Percentiles rank a stretch among this genome's conserved stretches.
These are phyloP conservation scores for Autographa pulchrina DNA, from an alignment of 2,888 invertebrate genomes.

Conservation along the genomic window DNA sequence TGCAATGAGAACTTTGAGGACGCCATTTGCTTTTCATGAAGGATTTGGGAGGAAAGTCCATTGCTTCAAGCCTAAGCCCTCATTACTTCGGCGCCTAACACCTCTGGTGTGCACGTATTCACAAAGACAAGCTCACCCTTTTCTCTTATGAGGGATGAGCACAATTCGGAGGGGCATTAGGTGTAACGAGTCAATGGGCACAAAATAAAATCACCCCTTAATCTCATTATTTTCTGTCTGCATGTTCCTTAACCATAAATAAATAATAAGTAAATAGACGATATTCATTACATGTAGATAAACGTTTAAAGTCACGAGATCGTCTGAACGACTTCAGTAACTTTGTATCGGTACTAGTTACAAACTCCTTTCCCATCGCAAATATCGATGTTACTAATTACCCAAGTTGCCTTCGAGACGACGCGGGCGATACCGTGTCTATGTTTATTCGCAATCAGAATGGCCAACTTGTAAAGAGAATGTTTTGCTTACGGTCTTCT, in stretches of 20 bases:
- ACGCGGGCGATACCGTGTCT: not conserved
- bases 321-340: not conserved
- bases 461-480: not conserved
- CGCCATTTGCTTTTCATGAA: slow-evolving; percentile 1
- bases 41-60: slow-evolving; percentile 26
- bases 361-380: slow-evolving; percentile 29
- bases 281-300: not conserved
- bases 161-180: slow-evolving; percentile 30
- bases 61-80: slow-evolving; percentile 16
- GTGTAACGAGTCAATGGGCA: slow-evolving; percentile 36
- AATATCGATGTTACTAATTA: not conserved
- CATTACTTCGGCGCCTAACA: slow-evolving; percentile 15
- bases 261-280: not conserved
- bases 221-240: slow-evolving; percentile 14
- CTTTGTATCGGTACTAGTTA: slow-evolving; percentile 29
- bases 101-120: slow-evolving; percentile 15
- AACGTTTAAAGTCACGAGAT: slow-evolving; percentile 1
- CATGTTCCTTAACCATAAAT: slow-evolving; percentile 2
- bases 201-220: slow-evolving; percentile 26
- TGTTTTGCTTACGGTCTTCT: not conserved
- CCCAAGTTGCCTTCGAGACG: not conserved
- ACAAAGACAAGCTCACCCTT: slow-evolving; percentile 31
- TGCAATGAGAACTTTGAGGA: not conserved
- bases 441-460: slow-evolving; percentile 2
- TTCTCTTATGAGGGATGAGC: slow-evolving; percentile 38